These are phyloP conservation scores for Oryzias curvinotus DNA, from an alignment of 2,113 vertebrate genomes.

Conservation along the genomic window DNA sequence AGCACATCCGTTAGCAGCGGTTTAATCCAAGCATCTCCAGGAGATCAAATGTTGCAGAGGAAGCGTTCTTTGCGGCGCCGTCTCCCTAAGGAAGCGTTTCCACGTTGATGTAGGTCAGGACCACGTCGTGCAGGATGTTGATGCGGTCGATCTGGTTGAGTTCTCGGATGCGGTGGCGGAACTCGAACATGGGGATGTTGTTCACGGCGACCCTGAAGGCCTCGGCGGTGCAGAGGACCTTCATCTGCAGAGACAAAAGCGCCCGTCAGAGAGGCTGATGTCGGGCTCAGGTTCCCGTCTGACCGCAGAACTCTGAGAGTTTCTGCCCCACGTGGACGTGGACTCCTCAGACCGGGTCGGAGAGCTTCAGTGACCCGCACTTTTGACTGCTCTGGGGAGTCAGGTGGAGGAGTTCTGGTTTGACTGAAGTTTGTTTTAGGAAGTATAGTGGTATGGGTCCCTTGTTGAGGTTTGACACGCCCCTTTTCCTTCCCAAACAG, in stretches of 20 bases:
- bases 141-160: conserved; percentile 78
- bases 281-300: too few relatives aligned
- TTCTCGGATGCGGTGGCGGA: conserved; percentile 74
- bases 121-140: conserved; percentile 78
- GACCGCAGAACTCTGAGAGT: too few relatives aligned
- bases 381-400: too few relatives aligned
- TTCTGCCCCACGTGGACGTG: too few relatives aligned
- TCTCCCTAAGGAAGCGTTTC: conserved; percentile 71
- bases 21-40: conserved; percentile 8
- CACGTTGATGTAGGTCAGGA: conserved; percentile 72
- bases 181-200: conserved; percentile 76
- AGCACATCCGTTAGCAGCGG: conserved; percentile 20
- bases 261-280: not conserved
- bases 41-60: conserved; percentile 3
- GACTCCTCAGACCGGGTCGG: too few relatives aligned
- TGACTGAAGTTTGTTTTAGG: too few relatives aligned
- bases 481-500: too few relatives aligned
- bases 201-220: conserved; percentile 78
- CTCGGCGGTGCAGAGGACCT: conserved; percentile 75
- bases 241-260: conserved; percentile 71
- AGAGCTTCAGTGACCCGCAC: too few relatives aligned
- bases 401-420: too few relatives aligned
- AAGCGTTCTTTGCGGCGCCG: conserved; percentile 9
- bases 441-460: too few relatives aligned
- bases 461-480: too few relatives aligned